Conservation (phyloP, 2,797 vertebrate genomes). For the Perodicticus potto region DNA sequence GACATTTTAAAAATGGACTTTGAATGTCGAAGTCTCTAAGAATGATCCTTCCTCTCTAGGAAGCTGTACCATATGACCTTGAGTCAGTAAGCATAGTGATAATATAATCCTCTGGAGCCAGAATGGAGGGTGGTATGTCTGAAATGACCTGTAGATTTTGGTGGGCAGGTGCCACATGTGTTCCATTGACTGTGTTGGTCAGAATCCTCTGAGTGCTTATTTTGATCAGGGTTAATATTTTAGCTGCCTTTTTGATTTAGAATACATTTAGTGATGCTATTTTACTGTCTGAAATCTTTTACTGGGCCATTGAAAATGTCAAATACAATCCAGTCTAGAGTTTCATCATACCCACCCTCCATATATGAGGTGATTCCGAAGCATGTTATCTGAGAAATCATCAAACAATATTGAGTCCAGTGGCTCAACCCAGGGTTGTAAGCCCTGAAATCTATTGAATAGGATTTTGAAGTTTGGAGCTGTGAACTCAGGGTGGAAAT, state of each 20-base stretch:
- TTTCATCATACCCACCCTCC: neutral
- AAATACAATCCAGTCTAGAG: slow-evolving; percentile 13
- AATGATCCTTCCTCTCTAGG: neutral
- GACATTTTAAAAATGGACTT: slow-evolving; percentile 46
- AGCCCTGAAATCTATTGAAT: neutral
- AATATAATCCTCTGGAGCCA: neutral
- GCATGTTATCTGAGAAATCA: slow-evolving; percentile 41
- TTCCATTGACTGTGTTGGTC: neutral
- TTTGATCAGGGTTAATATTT: slow-evolving; percentile 43
- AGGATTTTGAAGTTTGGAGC: slow-evolving; percentile 18
- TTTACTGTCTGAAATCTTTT: slow-evolving; percentile 1
- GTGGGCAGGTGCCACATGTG: neutral
- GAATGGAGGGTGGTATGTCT: neutral
- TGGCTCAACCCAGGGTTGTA: neutral
- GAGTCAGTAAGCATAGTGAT: neutral
- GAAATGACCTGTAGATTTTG: slow-evolving; percentile 45
- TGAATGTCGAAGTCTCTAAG: slow-evolving; percentile 10
- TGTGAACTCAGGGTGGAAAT: neutral
- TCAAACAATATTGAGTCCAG: neutral
- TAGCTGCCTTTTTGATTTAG: slow-evolving; percentile 28
- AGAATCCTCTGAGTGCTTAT: neutral
- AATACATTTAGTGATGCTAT: slow-evolving; percentile 15
- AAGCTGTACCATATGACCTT: neutral
- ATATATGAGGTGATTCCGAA: slow-evolving; percentile 14
- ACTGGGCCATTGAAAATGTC: neutral